Conservation (phyloP, 2,888 invertebrate genomes). For the Hirtodrosophila alboralis region DNA sequence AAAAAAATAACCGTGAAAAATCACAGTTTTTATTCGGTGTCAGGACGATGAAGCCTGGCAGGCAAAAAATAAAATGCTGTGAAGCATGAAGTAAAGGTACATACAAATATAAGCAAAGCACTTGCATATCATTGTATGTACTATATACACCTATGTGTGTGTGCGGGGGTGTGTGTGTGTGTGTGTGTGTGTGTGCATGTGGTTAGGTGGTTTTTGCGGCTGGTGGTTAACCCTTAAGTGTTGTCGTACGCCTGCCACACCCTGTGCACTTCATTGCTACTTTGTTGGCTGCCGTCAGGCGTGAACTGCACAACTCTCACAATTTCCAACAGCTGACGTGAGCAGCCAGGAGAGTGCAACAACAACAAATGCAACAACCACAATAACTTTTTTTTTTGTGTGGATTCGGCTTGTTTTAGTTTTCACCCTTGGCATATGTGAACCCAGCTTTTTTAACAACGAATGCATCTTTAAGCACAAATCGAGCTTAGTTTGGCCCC, state of each 20-base stretch:
- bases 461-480: slow-evolving; percentile 43
- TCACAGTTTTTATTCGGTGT: slow-evolving; percentile 18
- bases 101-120: too few relatives aligned
- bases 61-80: slow-evolving; percentile 34
- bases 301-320: slow-evolving; percentile 58
- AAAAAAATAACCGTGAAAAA: slow-evolving; percentile 51
- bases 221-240: slow-evolving; percentile 71
- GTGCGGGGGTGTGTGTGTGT: slow-evolving; percentile 10
- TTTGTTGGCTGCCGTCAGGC: slow-evolving; percentile 48
- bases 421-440: slow-evolving; percentile 20
- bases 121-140: slow-evolving; percentile 25
- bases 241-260: slow-evolving; percentile 49
- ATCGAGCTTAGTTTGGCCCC: slow-evolving; percentile 12
- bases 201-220: slow-evolving; percentile 49
- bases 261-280: slow-evolving; percentile 47
- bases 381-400: too few relatives aligned
- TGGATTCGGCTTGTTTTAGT: slow-evolving; percentile 25
- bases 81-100: slow-evolving; percentile 49
- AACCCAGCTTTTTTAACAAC: slow-evolving; percentile 26
- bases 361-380: slow-evolving; percentile 14
- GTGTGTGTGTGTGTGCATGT: slow-evolving; percentile 8
- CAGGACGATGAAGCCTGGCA: slow-evolving; percentile 22
- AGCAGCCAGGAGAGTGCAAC: slow-evolving; percentile 14
- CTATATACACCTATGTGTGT: not conserved
- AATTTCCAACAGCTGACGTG: slow-evolving; percentile 55